Base-by-base conservation (phyloP, 2,113 vertebrate genomes). In the Climacteris rufus region DNA sequence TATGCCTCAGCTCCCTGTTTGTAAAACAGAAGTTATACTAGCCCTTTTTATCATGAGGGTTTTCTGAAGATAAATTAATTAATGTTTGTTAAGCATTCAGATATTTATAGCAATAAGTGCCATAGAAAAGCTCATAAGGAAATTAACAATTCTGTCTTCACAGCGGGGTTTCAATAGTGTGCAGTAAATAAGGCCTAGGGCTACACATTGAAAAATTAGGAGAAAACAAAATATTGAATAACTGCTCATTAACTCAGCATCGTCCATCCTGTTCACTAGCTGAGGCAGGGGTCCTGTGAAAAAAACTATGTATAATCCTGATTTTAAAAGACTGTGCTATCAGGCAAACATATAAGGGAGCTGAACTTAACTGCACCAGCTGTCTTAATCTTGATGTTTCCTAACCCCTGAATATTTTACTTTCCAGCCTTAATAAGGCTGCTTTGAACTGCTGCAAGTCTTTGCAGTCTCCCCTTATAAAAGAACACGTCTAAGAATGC, bases 201-300 rank as follows among this genome's bases (percentile, higher is more conserved):
- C 95, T 96, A 95, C 91, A 74, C 96, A 97, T 23, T 97, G 95
- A 97, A 96, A 96, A 96, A 96, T 97, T 96, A 96, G 96, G 96
- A 96, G 95, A 96, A 97, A 96, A 97, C 95, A 96, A 97, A 97
- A 96, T 97, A 96, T 93, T 96, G 96, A 97, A 96, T 96, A 96
- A 96, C 93, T 96, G 96, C 95, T 97, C 94, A 96, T 96, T 96
- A 96, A 95, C 94, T 94, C 91, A 96, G 93, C 94, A 76, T 94
- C 52, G 42, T 90, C 93, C 78, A 88, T 93, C 95, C 94, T 93
- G 93, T 63, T 95, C 82, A 77, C 78, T 91, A 57, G 75, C 83
- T 65, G 50, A 96, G 81, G 87, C 84, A 68, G 89, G 65, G 42
- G 70, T 95, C 81, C 91, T 85, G n/a, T 54, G 54, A 57, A 96